These are phyloP conservation scores for Campylomormyrus numenius DNA, from an alignment of 2,113 vertebrate species.

Conservation along the genomic window DNA sequence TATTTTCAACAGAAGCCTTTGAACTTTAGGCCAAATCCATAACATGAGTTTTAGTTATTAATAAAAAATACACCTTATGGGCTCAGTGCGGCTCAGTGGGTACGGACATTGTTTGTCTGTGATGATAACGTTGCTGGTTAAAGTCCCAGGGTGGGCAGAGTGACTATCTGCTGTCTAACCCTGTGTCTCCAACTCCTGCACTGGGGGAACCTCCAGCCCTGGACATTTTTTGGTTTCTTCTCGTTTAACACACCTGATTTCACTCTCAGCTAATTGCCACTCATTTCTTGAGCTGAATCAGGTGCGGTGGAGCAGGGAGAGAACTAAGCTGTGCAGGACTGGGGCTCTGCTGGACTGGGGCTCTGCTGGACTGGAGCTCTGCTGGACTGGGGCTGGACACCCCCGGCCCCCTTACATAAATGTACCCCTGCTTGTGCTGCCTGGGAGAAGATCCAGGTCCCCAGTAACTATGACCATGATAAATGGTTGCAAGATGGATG, in stretches of 20 bases:
- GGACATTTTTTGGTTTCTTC: neutral
- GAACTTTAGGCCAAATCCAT: neutral
- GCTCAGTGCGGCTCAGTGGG: neutral
- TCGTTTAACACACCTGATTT: neutral
- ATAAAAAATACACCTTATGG: neutral
- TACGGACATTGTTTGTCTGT: neutral
- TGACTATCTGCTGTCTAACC: neutral
- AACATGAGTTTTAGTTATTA: neutral
- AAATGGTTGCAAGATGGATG: neutral
- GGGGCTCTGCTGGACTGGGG: neutral
- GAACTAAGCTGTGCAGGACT: neutral
- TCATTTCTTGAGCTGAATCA: neutral
- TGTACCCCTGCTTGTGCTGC: neutral
- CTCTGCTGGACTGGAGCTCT: too few species aligned
- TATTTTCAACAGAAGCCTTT: neutral
- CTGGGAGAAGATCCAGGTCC: neutral
- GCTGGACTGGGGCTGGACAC: neutral
- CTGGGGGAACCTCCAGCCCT: neutral
- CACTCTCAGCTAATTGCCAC: neutral
- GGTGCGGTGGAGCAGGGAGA: neutral
- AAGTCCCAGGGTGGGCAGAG: neutral
- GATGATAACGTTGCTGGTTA: neutral
- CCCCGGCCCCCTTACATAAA: neutral
- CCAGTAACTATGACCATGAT: neutral
- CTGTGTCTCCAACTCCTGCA: neutral